phyloP scores from a whole-genome alignment of 2,113 vertebrate species.

The Piaya cayana region DNA sequence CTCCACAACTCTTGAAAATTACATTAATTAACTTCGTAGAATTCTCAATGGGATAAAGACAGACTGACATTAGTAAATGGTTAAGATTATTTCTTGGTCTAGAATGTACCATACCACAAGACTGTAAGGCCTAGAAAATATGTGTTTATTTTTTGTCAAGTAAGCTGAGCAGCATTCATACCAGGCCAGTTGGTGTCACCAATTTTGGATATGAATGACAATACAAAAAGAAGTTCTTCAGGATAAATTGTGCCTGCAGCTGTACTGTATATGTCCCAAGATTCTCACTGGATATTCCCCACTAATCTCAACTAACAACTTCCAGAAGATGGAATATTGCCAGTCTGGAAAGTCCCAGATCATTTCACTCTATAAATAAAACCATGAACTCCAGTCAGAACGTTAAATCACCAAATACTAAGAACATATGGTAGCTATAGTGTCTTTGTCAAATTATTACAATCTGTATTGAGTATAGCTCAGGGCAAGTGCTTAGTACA shows the following conservation, averaged over 20 bases:
- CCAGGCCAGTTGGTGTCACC: background rate
- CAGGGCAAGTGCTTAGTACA: background rate
- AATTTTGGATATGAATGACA: background rate
- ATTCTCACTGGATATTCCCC: background rate
- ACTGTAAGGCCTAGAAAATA: background rate
- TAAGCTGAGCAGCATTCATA: background rate
- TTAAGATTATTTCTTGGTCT: background rate
- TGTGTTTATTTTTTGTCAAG: background rate
- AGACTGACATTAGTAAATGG: background rate
- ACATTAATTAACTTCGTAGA: background rate
- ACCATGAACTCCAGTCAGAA: background rate
- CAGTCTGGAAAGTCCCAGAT: background rate
- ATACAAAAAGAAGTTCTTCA: background rate
- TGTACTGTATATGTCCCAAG: background rate
- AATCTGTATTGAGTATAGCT: background rate
- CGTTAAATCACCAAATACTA: background rate
- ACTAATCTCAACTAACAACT: background rate
- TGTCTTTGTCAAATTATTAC: background rate
- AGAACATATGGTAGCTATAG: background rate
- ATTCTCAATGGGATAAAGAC: background rate
- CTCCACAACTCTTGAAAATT: background rate
- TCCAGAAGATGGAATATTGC: background rate
- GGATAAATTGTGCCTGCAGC: background rate
- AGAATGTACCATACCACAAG: background rate
- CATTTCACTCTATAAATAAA: background rate